phyloP scores from a whole-genome alignment of 1,140 invertebrate species.

The Tetraneura akinire region DNA sequence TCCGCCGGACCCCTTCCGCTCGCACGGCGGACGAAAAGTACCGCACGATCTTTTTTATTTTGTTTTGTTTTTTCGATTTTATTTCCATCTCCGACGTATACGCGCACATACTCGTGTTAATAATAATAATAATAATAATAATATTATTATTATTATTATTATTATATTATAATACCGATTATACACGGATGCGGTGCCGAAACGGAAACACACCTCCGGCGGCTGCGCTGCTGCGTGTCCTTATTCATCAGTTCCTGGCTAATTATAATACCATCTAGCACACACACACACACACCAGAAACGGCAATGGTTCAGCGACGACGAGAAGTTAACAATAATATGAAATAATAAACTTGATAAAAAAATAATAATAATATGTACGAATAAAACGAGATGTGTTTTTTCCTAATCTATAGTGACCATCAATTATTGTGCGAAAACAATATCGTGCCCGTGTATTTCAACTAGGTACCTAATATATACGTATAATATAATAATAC shows the following conservation, averaged over 20 bases:
- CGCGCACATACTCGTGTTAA: not conserved
- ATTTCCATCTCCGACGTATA: conserved; percentile 14
- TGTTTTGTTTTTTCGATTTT: not conserved
- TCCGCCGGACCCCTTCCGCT: conserved; percentile 29
- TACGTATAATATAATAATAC: no score
- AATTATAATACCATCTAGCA: conserved; percentile 50
- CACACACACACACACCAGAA: not conserved
- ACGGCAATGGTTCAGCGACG: conserved; percentile 40
- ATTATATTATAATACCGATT: conserved; percentile 21
- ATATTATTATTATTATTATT: no score
- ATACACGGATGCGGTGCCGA: conserved; percentile 47
- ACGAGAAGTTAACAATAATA: conserved; percentile 34
- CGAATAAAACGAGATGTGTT: not conserved
- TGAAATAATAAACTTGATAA: conserved; percentile 32
- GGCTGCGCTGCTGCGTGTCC: conserved; percentile 22
- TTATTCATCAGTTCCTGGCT: conserved; percentile 49
- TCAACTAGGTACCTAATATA: no score
- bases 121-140: no score
- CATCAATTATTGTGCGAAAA: conserved; percentile 31
- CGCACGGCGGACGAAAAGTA: not conserved
- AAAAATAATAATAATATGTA: conserved; percentile 7
- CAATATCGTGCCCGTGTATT: not conserved
- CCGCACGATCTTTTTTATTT: conserved; percentile 39
- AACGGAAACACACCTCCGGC: conserved; percentile 50
- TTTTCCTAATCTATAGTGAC: conserved; percentile 13